Evolutionary conservation across 2,797 vertebrate genomes (phyloP).

Genomic region (Botia almorhae): DNA sequence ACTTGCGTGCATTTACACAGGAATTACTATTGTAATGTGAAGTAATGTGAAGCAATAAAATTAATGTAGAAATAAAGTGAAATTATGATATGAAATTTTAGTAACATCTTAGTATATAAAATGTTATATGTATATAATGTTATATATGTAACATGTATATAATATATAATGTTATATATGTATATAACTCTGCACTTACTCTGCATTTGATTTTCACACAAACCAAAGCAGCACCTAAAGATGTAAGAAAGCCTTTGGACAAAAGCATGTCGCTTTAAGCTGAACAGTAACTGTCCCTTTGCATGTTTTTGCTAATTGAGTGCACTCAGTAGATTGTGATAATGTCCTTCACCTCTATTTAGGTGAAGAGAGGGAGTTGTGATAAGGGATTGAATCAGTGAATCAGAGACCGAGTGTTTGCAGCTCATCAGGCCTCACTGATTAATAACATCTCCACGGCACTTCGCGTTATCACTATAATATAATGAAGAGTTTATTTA

Average conservation of each 20-base stretch:
- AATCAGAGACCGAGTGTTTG: conserved; percentile 37
- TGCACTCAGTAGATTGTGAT: conserved; percentile 32
- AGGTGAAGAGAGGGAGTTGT: conserved; percentile 32
- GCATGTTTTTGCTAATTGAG: conserved; percentile 34
- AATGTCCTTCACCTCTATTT: conserved; percentile 44
- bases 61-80: too few relatives aligned
- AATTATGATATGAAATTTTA: too few relatives aligned
- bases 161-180: too few relatives aligned
- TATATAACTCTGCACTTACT: too few relatives aligned
- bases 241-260: background rate
- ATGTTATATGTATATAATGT: too few relatives aligned
- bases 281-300: background rate
- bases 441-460: conserved; percentile 39
- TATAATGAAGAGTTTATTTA: conserved; percentile 31
- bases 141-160: too few relatives aligned
- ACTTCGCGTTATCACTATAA: conserved; percentile 20
- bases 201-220: background rate
- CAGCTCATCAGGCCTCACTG: conserved; percentile 44
- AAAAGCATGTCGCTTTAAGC: background rate
- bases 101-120: too few relatives aligned
- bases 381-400: conserved; percentile 43
- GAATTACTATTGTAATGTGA: too few relatives aligned
- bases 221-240: background rate
- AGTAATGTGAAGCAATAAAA: too few relatives aligned
- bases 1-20: background rate